A percentile compares a stretch with the other conserved stretches of the same genome.
These are phyloP conservation scores for Drosophila melanica DNA, from an alignment of 1,140 invertebrate species.

Conservation along the genomic window DNA sequence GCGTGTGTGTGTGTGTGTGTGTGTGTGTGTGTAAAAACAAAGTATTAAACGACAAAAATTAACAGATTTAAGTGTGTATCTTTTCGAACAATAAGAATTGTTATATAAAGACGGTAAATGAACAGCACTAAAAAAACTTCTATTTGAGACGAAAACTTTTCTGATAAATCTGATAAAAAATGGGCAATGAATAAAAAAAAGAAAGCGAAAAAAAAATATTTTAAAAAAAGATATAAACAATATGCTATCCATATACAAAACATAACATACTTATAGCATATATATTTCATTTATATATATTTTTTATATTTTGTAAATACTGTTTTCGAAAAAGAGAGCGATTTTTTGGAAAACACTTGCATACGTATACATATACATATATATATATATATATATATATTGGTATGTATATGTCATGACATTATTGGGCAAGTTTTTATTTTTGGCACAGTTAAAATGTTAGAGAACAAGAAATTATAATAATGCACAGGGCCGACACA, in stretches of 20 bases:
- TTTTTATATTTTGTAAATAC: slow-evolving; percentile 24
- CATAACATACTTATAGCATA: background rate
- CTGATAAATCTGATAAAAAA: no score
- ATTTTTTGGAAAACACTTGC: slow-evolving; percentile 17
- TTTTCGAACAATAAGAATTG: slow-evolving; percentile 41
- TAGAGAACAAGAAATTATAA: background rate
- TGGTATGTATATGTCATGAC: background rate
- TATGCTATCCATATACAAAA: slow-evolving; percentile 4
- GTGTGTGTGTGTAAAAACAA: slow-evolving; percentile 29
- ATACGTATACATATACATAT: slow-evolving; percentile 6
- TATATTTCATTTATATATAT: slow-evolving; percentile 16
- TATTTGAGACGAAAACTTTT: slow-evolving; percentile 1
- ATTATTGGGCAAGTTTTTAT: background rate
- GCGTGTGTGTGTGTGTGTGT: slow-evolving; percentile 37
- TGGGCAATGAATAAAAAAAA: slow-evolving; percentile 13
- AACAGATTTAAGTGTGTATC: slow-evolving; percentile 45
- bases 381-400: slow-evolving; percentile 7
- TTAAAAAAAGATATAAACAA: slow-evolving; percentile 5
- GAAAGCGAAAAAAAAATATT: slow-evolving; percentile 1
- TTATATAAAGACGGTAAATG: background rate
- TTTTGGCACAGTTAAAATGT: slow-evolving; percentile 16
- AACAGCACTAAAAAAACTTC: background rate
- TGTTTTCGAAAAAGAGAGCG: slow-evolving; percentile 17
- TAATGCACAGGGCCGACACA: background rate
- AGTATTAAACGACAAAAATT: slow-evolving; percentile 43